phyloP scores from a whole-genome alignment of 2,113 vertebrate genomes.

The Chionis minor region DNA sequence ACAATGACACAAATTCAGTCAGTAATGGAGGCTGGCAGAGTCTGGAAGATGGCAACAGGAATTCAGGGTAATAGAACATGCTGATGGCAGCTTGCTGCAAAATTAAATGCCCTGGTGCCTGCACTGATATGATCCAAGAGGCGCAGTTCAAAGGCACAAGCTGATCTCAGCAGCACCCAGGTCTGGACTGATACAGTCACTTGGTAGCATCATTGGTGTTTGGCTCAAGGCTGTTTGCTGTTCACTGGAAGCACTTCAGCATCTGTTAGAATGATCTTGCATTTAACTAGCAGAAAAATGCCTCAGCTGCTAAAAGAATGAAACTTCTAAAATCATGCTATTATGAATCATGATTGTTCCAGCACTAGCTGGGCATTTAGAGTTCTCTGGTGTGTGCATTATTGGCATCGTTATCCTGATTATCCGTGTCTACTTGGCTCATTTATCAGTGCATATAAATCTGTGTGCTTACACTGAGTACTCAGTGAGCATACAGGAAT shows the following conservation, averaged over 20 bases:
- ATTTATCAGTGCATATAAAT: constrained; percentile 31
- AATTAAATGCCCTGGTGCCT: not conserved
- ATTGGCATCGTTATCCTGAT: constrained; percentile 26
- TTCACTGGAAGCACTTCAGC: constrained; percentile 21
- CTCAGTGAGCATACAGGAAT: not conserved
- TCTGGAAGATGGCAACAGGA: not conserved
- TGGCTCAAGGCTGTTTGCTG: not conserved
- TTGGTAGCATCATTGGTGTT: not conserved
- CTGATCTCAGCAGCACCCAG: not conserved
- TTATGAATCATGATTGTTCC: not conserved
- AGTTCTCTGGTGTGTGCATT: constrained; percentile 24
- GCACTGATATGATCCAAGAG: not conserved
- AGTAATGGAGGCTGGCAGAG: not conserved
- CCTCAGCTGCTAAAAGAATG: constrained; percentile 34
- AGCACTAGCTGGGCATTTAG: constrained; percentile 2
- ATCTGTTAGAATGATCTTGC: not conserved
- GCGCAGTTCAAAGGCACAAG: not conserved
- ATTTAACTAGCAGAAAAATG: constrained; percentile 24
- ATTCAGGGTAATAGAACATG: rapidly evolving
- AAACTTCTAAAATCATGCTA: not conserved
- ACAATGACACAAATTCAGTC: not conserved
- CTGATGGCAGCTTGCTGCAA: not conserved
- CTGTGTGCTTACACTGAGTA: not conserved
- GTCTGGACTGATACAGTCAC: not conserved
- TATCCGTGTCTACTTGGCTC: constrained; percentile 25